Conservation (phyloP, 1,140 invertebrate species). For the Sipha flava region DNA sequence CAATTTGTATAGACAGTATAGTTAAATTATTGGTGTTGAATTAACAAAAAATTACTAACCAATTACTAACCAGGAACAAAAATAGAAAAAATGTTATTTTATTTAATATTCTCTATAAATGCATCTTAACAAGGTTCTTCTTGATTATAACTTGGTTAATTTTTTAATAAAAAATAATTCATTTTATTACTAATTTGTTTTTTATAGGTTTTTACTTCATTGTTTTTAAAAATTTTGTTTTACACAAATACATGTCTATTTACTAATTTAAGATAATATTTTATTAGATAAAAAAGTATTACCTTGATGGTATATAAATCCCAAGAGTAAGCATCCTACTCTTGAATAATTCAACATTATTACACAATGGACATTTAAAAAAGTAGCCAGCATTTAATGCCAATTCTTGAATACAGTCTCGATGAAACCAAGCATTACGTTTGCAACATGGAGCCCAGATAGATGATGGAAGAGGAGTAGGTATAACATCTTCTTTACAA, state of each 20-base stretch:
- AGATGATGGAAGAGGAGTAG: slow-evolving; percentile 43
- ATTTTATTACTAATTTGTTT: no score
- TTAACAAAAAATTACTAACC: no score
- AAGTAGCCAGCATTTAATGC: slow-evolving; percentile 58
- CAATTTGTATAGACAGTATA: no score
- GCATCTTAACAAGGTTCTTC: no score
- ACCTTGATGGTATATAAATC: slow-evolving; percentile 57
- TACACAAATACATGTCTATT: not conserved
- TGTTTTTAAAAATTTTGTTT: not conserved
- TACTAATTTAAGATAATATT: not conserved
- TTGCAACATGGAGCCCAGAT: slow-evolving; percentile 56
- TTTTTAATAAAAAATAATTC: no score
- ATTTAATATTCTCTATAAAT: no score
- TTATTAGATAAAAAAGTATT: slow-evolving; percentile 40
- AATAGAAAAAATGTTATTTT: no score
- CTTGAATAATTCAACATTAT: slow-evolving; percentile 53
- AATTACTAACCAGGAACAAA: no score
- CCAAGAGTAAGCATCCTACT: slow-evolving; percentile 53
- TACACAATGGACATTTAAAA: slow-evolving; percentile 61
- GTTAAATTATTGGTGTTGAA: no score
- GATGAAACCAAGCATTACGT: slow-evolving; percentile 54
- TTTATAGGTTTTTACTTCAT: no score
- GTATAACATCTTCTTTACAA: slow-evolving; percentile 49
- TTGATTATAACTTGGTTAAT: no score
- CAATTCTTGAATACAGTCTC: slow-evolving; percentile 53